Evolutionary conservation across 2,113 vertebrate genomes (phyloP).

Genomic region (Melanotaenia duboulayi): DNA sequence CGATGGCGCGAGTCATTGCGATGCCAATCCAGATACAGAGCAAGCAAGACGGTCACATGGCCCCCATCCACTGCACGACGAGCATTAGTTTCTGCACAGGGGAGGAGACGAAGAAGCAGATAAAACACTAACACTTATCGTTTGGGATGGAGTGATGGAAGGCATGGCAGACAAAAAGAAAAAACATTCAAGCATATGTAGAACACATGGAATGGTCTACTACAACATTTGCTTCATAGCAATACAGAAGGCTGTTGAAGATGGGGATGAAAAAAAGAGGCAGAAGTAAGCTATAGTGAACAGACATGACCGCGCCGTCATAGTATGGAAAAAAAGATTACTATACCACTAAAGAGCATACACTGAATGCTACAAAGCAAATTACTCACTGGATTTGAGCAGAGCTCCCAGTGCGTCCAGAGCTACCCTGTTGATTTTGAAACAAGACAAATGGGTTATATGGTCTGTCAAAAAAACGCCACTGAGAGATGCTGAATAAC

Average conservation of each 20-base stretch:
- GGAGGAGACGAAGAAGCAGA: not conserved
- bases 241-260: not conserved
- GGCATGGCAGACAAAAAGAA: not conserved
- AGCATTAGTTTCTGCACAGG: conserved; percentile 90
- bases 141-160: not conserved
- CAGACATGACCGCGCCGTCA: not conserved
- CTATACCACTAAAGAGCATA: not conserved
- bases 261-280: conserved; percentile 1
- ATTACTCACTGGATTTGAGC: conserved; percentile 98
- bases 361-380: conserved; percentile 34
- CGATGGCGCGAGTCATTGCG: conserved; percentile 93
- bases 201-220: conserved; percentile 14
- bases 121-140: conserved; percentile 8
- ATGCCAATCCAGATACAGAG: conserved; percentile 96
- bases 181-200: not conserved
- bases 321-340: conserved; percentile 18
- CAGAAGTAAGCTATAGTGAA: not conserved
- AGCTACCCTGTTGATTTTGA: conserved; percentile 90
- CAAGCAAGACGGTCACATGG: conserved; percentile 88
- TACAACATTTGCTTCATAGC: not conserved
- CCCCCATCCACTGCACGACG: conserved; percentile 91
- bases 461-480: conserved; percentile 8
- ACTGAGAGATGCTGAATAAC: conserved; percentile 16
- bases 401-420: conserved; percentile 96
- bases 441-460: conserved; percentile 50